Percentiles rank a stretch among this genome's conserved stretches.
Conservation (phyloP, 2,113 vertebrate genomes). For the Cyanistes caeruleus region DNA sequence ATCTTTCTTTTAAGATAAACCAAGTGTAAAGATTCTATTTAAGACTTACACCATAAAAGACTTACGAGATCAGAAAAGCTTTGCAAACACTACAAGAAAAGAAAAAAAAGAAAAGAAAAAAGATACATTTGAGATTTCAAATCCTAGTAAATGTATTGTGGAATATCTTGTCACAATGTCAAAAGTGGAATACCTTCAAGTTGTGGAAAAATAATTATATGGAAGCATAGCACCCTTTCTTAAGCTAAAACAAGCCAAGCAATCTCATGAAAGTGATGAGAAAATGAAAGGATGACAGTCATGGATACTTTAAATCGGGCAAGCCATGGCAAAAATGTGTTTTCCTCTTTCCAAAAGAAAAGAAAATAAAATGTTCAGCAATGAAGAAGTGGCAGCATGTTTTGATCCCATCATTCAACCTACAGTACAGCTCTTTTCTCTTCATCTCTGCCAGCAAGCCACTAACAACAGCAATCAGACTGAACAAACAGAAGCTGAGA, state of each 20-base stretch:
- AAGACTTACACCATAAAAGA: neutral
- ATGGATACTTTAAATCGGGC: neutral
- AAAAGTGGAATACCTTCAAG: neutral
- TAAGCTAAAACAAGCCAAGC: neutral
- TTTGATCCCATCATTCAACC: neutral
- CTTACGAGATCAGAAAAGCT: neutral
- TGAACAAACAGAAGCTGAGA: neutral
- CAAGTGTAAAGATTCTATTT: neutral
- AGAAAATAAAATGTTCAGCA: neutral
- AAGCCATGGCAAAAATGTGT: neutral
- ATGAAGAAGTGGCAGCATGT: neutral
- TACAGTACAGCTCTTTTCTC: neutral
- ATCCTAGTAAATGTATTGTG: neutral
- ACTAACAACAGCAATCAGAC: neutral
- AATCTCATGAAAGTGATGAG: neutral
- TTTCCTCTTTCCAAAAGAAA: neutral
- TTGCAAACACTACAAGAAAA: neutral
- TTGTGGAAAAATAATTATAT: neutral
- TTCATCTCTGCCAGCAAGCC: neutral
- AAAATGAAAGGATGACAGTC: neutral
- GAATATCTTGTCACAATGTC: neutral
- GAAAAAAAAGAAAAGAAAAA: neutral
- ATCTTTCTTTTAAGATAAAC: neutral
- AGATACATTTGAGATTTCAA: neutral
- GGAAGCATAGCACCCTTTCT: neutral